These are phyloP conservation scores for Prosapia bicincta DNA, from an alignment of 2,888 invertebrate genomes.

Conservation along the genomic window DNA sequence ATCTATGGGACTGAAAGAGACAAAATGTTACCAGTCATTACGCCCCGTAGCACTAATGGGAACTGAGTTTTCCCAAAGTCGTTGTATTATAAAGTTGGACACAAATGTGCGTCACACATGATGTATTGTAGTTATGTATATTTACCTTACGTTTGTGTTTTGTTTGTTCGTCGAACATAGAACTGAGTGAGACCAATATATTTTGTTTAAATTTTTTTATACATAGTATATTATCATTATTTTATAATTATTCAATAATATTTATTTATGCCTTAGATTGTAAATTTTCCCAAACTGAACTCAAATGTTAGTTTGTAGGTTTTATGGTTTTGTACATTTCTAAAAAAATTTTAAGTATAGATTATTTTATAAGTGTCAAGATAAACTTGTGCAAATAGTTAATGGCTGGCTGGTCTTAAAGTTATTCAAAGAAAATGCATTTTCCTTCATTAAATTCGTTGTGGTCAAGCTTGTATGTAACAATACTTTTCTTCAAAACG, in stretches of 20 bases:
- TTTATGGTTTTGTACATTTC: constrained; percentile 28
- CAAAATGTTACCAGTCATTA: constrained; percentile 43
- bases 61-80: constrained; percentile 29
- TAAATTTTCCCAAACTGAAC: constrained; percentile 18
- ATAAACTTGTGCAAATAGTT: neutral
- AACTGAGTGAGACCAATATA: neutral
- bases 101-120: neutral
- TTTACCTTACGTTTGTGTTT: neutral
- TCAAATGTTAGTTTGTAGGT: constrained; percentile 9
- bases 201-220: neutral
- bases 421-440: neutral
- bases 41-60: constrained; percentile 31
- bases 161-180: neutral
- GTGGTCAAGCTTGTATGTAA: neutral
- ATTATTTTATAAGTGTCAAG: constrained; percentile 7
- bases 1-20: constrained; percentile 87
- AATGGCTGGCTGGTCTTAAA: neutral
- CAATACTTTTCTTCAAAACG: too few species aligned
- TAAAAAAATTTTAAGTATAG: constrained; percentile 19
- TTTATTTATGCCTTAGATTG: constrained; percentile 24
- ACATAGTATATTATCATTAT: neutral
- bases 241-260: constrained; percentile 11
- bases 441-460: neutral
- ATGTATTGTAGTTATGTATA: neutral
- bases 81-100: neutral